Conservation (phyloP, 2,113 vertebrate species). For the Poecile atricapillus region DNA sequence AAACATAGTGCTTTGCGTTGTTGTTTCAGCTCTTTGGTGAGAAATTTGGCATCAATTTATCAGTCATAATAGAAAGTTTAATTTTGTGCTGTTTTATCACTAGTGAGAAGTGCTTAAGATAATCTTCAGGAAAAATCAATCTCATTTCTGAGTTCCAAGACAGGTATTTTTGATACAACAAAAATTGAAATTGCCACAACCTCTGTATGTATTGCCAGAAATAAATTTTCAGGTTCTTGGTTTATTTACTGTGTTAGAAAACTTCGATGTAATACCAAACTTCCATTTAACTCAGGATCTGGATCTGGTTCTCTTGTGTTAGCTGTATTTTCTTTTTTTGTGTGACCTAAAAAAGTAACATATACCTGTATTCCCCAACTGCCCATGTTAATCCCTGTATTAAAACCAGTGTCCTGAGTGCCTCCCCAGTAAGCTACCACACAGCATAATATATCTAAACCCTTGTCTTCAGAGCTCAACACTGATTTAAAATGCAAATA, state of each 20-base stretch:
- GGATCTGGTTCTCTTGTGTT: background rate
- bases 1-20: background rate
- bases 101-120: background rate
- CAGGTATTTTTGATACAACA: background rate
- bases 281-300: background rate
- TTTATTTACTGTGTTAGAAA: background rate
- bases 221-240: background rate
- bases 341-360: background rate
- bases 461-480: background rate
- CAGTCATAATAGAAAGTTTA: background rate
- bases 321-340: background rate
- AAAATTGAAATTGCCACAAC: background rate
- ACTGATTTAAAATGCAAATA: background rate
- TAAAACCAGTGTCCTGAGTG: background rate
- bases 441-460: background rate
- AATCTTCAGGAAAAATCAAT: background rate
- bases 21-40: background rate
- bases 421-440: background rate
- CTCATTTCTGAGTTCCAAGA: background rate
- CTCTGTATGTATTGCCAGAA: background rate
- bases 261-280: background rate
- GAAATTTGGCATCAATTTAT: background rate
- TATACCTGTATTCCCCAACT: background rate
- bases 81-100: background rate
- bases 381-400: background rate